Conservation (phyloP, 2,113 vertebrate genomes). For the Garra rufa region DNA sequence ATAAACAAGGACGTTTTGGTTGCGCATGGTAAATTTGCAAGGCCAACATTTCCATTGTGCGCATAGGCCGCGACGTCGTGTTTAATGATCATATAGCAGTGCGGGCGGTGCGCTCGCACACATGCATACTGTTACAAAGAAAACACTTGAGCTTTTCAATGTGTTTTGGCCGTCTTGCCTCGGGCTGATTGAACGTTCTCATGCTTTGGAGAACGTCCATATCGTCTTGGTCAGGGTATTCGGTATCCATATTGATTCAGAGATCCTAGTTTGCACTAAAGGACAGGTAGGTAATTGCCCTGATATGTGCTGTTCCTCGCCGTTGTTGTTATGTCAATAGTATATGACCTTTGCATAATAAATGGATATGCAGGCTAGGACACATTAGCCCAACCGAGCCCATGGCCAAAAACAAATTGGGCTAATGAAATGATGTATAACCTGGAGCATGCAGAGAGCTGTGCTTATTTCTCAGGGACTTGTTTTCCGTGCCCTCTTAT, state of each 20-base stretch:
- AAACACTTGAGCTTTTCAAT: neutral
- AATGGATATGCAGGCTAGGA: conserved; percentile 46
- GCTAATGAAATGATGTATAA: conserved; percentile 57
- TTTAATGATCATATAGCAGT: conserved; percentile 18
- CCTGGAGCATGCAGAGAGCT: conserved; percentile 14
- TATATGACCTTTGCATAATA: conserved; percentile 60
- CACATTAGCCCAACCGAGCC: conserved; percentile 37
- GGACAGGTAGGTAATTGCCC: conserved; percentile 55
- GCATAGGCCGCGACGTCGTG: neutral
- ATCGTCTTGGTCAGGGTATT: conserved; percentile 49
- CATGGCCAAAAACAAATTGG: conserved; percentile 57
- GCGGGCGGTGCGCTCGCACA: conserved; percentile 13
- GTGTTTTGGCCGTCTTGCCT: conserved; percentile 10
- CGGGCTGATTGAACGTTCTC: conserved; percentile 50
- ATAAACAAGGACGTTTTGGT: conserved; percentile 11
- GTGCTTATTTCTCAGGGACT: conserved; percentile 25
- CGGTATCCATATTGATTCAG: conserved; percentile 61
- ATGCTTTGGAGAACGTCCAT: conserved; percentile 34
- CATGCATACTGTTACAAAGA: conserved; percentile 27
- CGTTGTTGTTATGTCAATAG: conserved; percentile 54
- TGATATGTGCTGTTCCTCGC: conserved; percentile 53
- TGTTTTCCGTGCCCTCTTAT: conserved; percentile 38
- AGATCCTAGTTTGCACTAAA: conserved; percentile 53
- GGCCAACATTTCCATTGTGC: neutral
- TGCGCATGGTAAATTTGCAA: neutral